These are phyloP conservation scores for Drosophila persimilis DNA, from an alignment of 1,140 invertebrate genomes.

Conservation along the genomic window DNA sequence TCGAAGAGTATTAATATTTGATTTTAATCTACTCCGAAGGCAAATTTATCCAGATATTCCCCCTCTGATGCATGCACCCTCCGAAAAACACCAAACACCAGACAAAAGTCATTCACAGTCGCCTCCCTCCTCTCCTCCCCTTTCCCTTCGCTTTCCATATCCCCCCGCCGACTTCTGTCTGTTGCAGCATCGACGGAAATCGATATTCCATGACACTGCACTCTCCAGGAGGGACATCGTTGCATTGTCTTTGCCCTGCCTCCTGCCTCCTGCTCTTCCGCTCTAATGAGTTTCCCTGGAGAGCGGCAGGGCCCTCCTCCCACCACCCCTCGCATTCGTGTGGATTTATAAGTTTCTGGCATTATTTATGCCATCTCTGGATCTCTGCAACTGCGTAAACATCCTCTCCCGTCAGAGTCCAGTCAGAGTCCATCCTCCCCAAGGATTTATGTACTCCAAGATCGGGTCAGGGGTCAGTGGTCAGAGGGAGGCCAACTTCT, in stretches of 20 bases:
- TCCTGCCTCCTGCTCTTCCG: background rate
- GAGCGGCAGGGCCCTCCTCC: background rate
- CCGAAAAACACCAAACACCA: background rate
- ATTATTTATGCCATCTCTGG: slow-evolving; percentile 33
- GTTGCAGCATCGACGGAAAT: slow-evolving; percentile 42
- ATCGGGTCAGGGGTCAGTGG: slow-evolving; percentile 16
- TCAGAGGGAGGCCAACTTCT: slow-evolving; percentile 8
- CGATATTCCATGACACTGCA: slow-evolving; percentile 56
- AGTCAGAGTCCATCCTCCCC: background rate
- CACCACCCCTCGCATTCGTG: background rate
- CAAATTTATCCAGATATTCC: slow-evolving; percentile 60
- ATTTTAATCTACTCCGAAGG: slow-evolving; percentile 72
- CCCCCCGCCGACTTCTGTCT: slow-evolving; percentile 8
- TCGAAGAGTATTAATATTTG: slow-evolving; percentile 72
- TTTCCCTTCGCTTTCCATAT: too few species aligned
- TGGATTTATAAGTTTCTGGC: slow-evolving; percentile 40
- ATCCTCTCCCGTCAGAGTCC: slow-evolving; percentile 2
- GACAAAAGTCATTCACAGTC: slow-evolving; percentile 15
- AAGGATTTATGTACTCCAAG: slow-evolving; percentile 41
- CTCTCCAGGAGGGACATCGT: background rate
- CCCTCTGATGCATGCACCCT: background rate
- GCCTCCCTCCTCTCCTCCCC: background rate
- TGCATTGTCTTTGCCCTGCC: background rate
- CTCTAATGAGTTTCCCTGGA: slow-evolving; percentile 26
- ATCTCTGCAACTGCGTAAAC: slow-evolving; percentile 11